A percentile compares a stretch with the other conserved stretches of the same genome.
phyloP scores from a whole-genome alignment of 2,888 invertebrate species.

The Tetranychus truncatus region DNA sequence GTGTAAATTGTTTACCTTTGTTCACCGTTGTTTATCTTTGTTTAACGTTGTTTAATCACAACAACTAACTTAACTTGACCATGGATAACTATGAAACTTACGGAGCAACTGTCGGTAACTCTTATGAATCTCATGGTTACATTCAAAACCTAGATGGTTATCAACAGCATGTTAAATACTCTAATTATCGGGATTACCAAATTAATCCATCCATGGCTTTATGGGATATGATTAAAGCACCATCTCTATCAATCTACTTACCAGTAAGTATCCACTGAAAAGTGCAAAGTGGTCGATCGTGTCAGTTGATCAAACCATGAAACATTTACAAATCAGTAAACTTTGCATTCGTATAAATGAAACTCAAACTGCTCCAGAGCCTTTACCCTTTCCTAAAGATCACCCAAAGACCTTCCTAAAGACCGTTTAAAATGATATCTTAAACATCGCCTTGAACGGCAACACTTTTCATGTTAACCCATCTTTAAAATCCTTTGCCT shows the following conservation, averaged over 20 bases:
- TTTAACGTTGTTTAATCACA: neutral
- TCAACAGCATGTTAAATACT: neutral
- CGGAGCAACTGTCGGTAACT: neutral
- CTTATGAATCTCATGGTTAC: conserved; percentile 1
- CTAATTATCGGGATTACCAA: neutral
- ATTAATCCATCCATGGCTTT: neutral
- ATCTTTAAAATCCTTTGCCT: too few relatives aligned
- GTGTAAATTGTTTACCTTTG: neutral
- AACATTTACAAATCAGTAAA: too few relatives aligned
- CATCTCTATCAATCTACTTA: neutral
- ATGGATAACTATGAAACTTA: conserved; percentile 1
- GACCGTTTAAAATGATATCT: too few relatives aligned
- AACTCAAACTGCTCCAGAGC: too few relatives aligned
- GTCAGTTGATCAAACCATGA: too few relatives aligned
- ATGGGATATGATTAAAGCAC: neutral
- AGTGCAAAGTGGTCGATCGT: neutral
- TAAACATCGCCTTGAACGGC: too few relatives aligned
- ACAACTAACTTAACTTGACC: neutral
- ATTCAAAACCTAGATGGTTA: neutral
- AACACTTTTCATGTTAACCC: too few relatives aligned
- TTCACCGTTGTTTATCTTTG: neutral
- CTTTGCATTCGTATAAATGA: too few relatives aligned
- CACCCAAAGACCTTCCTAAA: too few relatives aligned
- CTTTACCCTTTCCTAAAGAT: too few relatives aligned
- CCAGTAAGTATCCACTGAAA: neutral